Evolutionary conservation across 2,888 invertebrate genomes (phyloP).

Genomic region (Elmis aenea): DNA sequence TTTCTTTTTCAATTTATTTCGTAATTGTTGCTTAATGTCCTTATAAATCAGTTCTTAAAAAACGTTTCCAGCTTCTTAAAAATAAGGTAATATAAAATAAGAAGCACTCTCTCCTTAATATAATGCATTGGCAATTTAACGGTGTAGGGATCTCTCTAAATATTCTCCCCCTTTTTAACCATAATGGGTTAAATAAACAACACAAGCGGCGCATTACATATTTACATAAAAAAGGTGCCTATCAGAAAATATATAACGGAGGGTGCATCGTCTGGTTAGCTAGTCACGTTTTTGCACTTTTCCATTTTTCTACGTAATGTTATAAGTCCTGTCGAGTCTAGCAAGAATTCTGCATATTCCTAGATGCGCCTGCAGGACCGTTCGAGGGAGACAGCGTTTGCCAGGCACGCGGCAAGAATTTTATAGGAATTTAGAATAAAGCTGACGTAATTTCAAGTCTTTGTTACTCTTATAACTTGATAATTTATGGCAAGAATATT

Average conservation of each 20-base stretch:
- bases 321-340: conserved; percentile 19
- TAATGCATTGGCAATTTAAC: conserved; percentile 13
- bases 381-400: conserved; percentile 29
- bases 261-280: conserved; percentile 11
- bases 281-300: conserved; percentile 18
- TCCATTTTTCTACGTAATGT: conserved; percentile 18
- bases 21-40: too few species aligned
- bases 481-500: conserved; percentile 17
- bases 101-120: too few species aligned
- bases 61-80: too few species aligned
- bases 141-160: conserved; percentile 10
- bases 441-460: conserved; percentile 17
- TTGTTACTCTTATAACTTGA: conserved; percentile 19
- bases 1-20: too few species aligned
- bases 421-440: conserved; percentile 25
- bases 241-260: too few species aligned
- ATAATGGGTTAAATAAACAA: conserved; percentile 12
- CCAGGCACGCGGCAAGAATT: conserved; percentile 31
- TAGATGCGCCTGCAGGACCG: conserved; percentile 30
- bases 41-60: too few species aligned
- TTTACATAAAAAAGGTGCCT: too few species aligned
- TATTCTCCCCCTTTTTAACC: conserved; percentile 9
- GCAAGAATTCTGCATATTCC: conserved; percentile 30
- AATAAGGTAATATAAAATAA: too few species aligned
- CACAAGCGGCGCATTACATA: too few species aligned